Evolutionary conservation across 2,797 vertebrate genomes (phyloP), one percentile per base, ranked within the genome.

Genomic region (Coccyzus lansbergi): DNA sequence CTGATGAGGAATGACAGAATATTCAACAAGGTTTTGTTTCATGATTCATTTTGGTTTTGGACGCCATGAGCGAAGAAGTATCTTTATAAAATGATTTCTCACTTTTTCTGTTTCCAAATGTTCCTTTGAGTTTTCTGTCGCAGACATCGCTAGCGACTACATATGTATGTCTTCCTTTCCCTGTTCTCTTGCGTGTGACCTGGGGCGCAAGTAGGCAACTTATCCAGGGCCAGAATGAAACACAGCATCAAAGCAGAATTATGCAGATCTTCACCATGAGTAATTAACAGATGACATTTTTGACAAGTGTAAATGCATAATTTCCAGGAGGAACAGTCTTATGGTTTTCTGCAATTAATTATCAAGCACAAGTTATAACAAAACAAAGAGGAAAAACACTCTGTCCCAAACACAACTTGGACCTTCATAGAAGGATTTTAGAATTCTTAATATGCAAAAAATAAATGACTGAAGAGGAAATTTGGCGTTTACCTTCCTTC

Each of bases 111-210:
- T 44, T 88, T 34, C 79, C 71, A 59, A 52, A 62, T 9, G 68
- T 83, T 87, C 56, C 82, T 44, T 16, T 42, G 42, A 58, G 71
- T 18, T 42, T 46, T 59, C 71, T 76, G 48, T 19, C 34, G 4
- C 40, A 18, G 46, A 3, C 42, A 6, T 44, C 8, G 0, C 31
- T 12, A 0, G 12, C 62, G n/a, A 17, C 69, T 33, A 6, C 59
- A 58, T 29, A 17, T 4, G 15, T 21, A 4, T 10, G 74, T 55
- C 51, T 74, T n/a, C 70, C 51, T 62, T 72, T 76, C 36, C 51
- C 44, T 15, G 0, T 5, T 8, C 21, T 0, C 36, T 52, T 31
- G 19, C 8, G 28, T 15, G 10, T 26, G 65, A 48, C 62, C 58
- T 31, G 34, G 64, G 44, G n/a, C 53, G 42, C 24, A 4, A 46